Evolutionary conservation across 2,888 invertebrate species (phyloP).

Genomic region (Bhutanitis thaidina): DNA sequence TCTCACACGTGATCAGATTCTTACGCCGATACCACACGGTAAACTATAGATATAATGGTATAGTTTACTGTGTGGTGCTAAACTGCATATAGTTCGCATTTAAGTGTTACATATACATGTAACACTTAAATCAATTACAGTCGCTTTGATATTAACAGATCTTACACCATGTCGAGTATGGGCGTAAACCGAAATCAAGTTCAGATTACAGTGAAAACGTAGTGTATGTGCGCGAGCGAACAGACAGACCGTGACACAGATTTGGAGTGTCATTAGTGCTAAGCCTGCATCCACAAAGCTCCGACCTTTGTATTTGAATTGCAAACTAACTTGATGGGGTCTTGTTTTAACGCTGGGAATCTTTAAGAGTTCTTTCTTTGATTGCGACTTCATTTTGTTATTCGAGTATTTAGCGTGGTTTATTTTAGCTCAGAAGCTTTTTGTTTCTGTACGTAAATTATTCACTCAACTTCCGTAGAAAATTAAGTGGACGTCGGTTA

Average conservation of each 20-base stretch:
- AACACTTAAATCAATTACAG: no score
- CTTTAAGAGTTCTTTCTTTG: constrained; percentile 10
- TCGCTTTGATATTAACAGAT: no score
- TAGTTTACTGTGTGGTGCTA: no score
- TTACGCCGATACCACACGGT: no score
- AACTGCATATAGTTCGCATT: no score
- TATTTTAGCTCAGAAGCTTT: neutral
- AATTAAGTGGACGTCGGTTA: neutral
- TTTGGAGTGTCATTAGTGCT: constrained; percentile 16
- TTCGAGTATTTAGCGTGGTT: neutral
- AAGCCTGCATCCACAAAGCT: constrained; percentile 8
- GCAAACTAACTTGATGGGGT: constrained; percentile 14
- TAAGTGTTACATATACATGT: no score
- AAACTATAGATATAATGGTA: no score
- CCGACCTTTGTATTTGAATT: constrained; percentile 18
- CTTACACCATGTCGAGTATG: neutral
- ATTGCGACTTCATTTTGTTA: constrained; percentile 5
- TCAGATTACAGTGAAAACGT: neutral
- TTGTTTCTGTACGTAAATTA: neutral
- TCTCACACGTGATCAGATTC: no score
- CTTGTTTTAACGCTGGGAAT: constrained; percentile 1
- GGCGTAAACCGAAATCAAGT: neutral
- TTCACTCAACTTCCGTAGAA: neutral
- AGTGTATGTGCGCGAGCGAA: neutral
- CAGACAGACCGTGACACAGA: constrained; percentile 16